Conservation (phyloP, 2,113 vertebrate species). For the Trematocara variabile region DNA sequence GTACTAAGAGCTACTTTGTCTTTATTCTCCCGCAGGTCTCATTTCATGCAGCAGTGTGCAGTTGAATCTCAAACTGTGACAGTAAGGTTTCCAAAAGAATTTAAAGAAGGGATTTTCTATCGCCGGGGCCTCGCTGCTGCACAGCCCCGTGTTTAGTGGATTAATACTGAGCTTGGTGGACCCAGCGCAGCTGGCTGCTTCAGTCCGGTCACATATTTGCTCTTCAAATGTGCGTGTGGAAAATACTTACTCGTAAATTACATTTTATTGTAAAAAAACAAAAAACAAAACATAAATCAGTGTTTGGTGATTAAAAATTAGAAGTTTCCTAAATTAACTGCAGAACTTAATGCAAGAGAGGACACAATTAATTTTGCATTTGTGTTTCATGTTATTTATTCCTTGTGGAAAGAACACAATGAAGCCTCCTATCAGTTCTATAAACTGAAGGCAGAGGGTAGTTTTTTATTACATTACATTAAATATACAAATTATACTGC, state of each 20-base stretch:
- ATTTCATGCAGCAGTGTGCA: not conserved
- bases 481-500: not conserved
- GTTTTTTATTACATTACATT: not conserved
- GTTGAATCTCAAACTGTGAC: not conserved
- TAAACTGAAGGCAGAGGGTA: not conserved
- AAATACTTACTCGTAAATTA: not conserved
- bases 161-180: not conserved
- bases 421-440: not conserved
- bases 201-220: not conserved
- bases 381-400: not conserved
- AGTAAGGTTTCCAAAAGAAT: not conserved
- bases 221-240: not conserved
- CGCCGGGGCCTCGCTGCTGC: not conserved
- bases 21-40: not conserved
- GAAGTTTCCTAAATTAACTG: not conserved
- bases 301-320: not conserved
- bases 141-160: not conserved
- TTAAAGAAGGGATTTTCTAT: not conserved
- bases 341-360: not conserved
- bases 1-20: not conserved
- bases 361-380: not conserved
- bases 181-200: not conserved
- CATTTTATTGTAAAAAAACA: not conserved
- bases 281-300: too few species aligned
- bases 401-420: not conserved